phyloP scores from a whole-genome alignment of 2,888 invertebrate genomes.

The Leptogaster cylindrica region DNA sequence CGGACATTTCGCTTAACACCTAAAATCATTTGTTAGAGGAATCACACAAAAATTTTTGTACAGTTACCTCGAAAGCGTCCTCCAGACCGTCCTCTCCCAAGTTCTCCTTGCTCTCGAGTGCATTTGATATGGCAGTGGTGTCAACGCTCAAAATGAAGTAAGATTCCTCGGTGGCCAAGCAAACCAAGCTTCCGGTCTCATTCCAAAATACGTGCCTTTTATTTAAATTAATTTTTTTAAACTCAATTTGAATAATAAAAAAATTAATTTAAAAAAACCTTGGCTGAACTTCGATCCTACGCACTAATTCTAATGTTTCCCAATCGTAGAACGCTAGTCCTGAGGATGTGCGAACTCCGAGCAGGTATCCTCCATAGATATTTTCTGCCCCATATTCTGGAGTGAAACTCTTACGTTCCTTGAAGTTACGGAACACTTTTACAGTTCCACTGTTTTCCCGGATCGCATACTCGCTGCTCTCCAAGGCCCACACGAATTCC shows the following conservation, averaged over 20 bases:
- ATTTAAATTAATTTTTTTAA: constrained; percentile 42
- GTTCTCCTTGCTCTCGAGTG: constrained; percentile 77
- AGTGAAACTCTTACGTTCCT: constrained; percentile 93
- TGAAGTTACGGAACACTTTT: constrained; percentile 97
- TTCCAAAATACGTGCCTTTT: constrained; percentile 91
- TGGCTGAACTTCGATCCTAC: constrained; percentile 96
- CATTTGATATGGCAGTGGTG: constrained; percentile 78
- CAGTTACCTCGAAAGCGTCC: constrained; percentile 88
- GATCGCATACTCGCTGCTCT: constrained; percentile 91
- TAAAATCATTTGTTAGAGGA: constrained; percentile 60
- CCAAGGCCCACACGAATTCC: constrained; percentile 98
- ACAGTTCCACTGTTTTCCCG: constrained; percentile 89
- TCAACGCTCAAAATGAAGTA: constrained; percentile 94
- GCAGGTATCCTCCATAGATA: constrained; percentile 89
- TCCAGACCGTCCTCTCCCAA: constrained; percentile 92
- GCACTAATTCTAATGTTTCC: constrained; percentile 89
- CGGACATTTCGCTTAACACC: constrained; percentile 87
- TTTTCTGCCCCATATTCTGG: constrained; percentile 97
- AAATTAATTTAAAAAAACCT: constrained; percentile 52
- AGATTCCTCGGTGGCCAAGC: constrained; percentile 92
- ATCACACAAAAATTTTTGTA: constrained; percentile 14
- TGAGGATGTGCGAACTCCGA: constrained; percentile 90
- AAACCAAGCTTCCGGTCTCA: constrained; percentile 91
- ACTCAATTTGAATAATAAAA: constrained; percentile 27
- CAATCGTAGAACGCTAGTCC: constrained; percentile 97